A percentile compares a stretch with the other conserved stretches of the same genome.
phyloP scores from a whole-genome alignment of 2,797 vertebrate species.

The Sebastes hubbsi region DNA sequence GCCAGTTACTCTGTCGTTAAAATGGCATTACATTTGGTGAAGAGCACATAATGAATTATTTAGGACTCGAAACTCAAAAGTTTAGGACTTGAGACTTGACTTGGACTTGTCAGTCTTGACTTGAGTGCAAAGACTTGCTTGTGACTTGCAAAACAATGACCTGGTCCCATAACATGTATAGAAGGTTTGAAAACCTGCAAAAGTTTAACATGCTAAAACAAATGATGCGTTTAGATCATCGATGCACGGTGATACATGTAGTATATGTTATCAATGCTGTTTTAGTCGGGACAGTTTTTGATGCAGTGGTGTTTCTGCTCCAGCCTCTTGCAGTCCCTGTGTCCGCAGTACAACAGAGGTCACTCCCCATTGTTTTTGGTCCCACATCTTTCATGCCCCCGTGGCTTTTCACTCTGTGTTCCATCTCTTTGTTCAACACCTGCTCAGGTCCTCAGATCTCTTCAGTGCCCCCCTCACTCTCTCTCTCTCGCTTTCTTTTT shows the following conservation, averaged over 20 bases:
- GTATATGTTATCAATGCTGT: background rate
- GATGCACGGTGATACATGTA: background rate
- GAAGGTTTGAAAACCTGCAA: background rate
- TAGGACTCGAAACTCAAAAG: no score
- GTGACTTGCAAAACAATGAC: no score
- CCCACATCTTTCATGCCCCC: slow-evolving; percentile 36
- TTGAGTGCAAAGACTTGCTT: no score
- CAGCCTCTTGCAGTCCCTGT: background rate
- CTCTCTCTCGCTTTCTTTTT: background rate
- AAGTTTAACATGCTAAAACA: background rate
- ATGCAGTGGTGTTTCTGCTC: slow-evolving; percentile 18
- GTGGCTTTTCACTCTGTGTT: slow-evolving; percentile 56
- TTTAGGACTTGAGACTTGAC: no score
- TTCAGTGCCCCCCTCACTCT: background rate
- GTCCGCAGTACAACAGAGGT: slow-evolving; percentile 32
- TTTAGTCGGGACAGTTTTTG: slow-evolving; percentile 23
- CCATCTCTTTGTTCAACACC: slow-evolving; percentile 70
- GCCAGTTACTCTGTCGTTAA: no score
- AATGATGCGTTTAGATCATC: background rate
- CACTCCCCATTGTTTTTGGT: slow-evolving; percentile 34
- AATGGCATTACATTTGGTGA: no score
- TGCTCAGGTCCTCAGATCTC: slow-evolving; percentile 65
- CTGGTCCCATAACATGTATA: background rate
- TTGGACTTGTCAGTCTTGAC: no score
- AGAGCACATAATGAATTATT: no score